A percentile compares a stretch with the other conserved stretches of the same genome.
These are phyloP conservation scores for Odontomachus brunneus DNA, from an alignment of 1,140 invertebrate species.

Conservation along the genomic window DNA sequence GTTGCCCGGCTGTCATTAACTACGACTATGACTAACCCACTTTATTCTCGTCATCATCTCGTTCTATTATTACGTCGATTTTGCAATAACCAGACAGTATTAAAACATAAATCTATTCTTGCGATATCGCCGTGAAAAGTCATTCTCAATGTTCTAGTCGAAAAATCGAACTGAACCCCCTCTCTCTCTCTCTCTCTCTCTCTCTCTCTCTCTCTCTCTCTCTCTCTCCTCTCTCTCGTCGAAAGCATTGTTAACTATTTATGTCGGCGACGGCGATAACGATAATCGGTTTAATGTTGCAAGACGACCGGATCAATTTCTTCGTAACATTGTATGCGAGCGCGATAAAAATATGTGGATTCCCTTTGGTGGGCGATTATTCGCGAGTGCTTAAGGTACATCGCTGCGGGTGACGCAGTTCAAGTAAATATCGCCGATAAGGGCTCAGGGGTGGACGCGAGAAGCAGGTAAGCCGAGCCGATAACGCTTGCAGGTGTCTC, in stretches of 20 bases:
- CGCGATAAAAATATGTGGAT: constrained; percentile 22
- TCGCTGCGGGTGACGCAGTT: constrained; percentile 47
- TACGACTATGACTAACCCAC: constrained; percentile 1
- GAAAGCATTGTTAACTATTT: constrained; percentile 11
- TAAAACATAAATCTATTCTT: constrained; percentile 11
- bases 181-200: too few species aligned
- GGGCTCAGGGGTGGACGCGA: constrained; percentile 46
- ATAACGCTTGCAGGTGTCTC: constrained; percentile 74
- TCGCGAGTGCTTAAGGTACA: constrained; percentile 34
- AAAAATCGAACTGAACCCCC: not conserved
- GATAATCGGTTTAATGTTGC: constrained; percentile 15
- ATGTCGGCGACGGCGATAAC: not conserved
- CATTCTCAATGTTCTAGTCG: not conserved
- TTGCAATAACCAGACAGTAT: constrained; percentile 21
- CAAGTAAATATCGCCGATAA: constrained; percentile 68
- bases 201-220: too few species aligned
- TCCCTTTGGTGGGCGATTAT: constrained; percentile 22
- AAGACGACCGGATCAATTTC: constrained; percentile 13
- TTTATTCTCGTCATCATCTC: constrained; percentile 13
- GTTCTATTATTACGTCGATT: constrained; percentile 47
- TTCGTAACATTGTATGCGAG: constrained; percentile 16
- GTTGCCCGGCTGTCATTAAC: not conserved
- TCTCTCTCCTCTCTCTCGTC: not conserved
- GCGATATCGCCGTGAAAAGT: not conserved
- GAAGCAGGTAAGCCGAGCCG: constrained; percentile 68